Evolutionary conservation across 2,797 vertebrate species (phyloP), one percentile per base, ranked within the genome.

Genomic region (Rousettus madagascariensis): DNA sequence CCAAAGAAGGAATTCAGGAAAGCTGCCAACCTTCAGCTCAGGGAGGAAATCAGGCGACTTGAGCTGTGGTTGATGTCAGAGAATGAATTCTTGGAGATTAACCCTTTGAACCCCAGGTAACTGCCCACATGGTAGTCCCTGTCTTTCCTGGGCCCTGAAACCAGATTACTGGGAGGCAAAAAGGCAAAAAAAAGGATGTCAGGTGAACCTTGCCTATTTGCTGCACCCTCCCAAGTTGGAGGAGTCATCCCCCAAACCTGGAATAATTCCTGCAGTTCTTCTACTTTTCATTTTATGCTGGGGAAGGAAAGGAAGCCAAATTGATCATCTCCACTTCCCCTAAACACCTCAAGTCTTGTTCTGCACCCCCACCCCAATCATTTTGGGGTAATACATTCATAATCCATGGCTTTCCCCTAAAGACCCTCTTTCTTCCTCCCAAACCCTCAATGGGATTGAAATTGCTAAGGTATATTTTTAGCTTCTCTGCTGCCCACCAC

Each of bases 61-160:
- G 59, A 75, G 12, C 53, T 88, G 0, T 91, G 59, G 26, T 82
- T 78, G 16, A 57, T 57, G 61, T 86, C 71, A 90, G 66, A 71
- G 90, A 96, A 89, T 91, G 86, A 93, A 61, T 90, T 88, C n/a
- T 89, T 95, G 59, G 61, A 85, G 30, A 77, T 94, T 96, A 97
- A 82, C 80, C 15, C 49, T 82, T 72, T 86, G 80, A 94, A 46
- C 28, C 20, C 69, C 30, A 91, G 74, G 53, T 72, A 65, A 80
- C 49, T 61, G 41, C 59, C 38, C 43, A 38, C 59, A 28, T 72
- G 46, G 82, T 82, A 20, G 16, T 83, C 8, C 59, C 33, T 95
- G 2, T 95, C 33, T 95, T 95, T 94, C 57, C 79, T 71, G 61
- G 77, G 33, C 36, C 53, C 86, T 80, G 68, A 92, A 90, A 86